Conservation (phyloP, 2,888 invertebrate species). For the Mythimna loreyi region DNA sequence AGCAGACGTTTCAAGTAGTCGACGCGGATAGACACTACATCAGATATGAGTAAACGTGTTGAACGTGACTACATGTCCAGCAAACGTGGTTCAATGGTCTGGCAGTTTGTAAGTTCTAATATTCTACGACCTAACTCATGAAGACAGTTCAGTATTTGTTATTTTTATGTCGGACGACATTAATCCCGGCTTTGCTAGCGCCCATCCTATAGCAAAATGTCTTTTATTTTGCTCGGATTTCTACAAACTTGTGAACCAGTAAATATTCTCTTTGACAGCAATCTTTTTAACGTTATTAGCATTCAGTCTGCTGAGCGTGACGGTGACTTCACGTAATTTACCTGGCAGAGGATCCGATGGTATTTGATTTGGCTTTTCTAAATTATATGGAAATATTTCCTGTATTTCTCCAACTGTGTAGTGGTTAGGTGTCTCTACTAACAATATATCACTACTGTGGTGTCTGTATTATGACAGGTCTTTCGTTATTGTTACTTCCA, state of each 20-base stretch:
- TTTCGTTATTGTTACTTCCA: slow-evolving; percentile 44
- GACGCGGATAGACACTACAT: slow-evolving; percentile 16
- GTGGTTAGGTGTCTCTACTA: not conserved
- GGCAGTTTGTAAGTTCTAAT: slow-evolving; percentile 32
- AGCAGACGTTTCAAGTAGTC: slow-evolving; percentile 5
- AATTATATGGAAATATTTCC: not conserved
- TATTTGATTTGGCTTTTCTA: not conserved
- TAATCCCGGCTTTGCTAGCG: slow-evolving; percentile 14
- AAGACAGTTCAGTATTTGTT: slow-evolving; percentile 32
- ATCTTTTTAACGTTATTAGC: slow-evolving; percentile 12
- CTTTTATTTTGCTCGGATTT: slow-evolving; percentile 14
- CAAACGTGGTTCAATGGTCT: slow-evolving; percentile 43
- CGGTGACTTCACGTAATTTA: slow-evolving; percentile 9
- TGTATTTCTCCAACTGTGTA: not conserved
- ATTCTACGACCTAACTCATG: slow-evolving; percentile 25
- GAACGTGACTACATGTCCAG: slow-evolving; percentile 47
- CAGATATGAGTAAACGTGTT: slow-evolving; percentile 28
- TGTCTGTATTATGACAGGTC: slow-evolving; percentile 39
- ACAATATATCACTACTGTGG: slow-evolving; percentile 30
- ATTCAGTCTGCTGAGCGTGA: slow-evolving; percentile 8
- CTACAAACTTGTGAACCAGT: slow-evolving; percentile 10
- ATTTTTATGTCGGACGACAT: slow-evolving; percentile 35
- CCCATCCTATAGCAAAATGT: not conserved
- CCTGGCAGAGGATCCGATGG: not conserved
- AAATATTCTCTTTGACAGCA: slow-evolving; percentile 20